phyloP scores from a whole-genome alignment of 2,888 invertebrate species.

The Dynastes maya region DNA sequence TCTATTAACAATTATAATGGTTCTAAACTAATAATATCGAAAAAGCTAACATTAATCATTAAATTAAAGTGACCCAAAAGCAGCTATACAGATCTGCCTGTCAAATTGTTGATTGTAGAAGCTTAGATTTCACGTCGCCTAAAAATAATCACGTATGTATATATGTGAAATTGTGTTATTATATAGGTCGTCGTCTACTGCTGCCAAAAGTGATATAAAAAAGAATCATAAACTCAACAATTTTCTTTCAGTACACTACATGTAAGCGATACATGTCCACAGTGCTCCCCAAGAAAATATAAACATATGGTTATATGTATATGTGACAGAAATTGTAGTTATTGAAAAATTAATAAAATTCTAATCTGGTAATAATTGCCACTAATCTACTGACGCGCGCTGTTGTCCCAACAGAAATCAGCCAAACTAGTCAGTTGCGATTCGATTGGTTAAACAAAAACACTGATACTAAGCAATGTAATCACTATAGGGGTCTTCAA shows the following conservation, averaged over 20 bases:
- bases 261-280: background rate
- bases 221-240: constrained; percentile 6
- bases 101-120: constrained; percentile 15
- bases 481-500: too few species aligned
- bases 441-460: too few species aligned
- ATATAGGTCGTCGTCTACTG: constrained; percentile 36
- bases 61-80: background rate
- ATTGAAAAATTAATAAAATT: too few species aligned
- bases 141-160: constrained; percentile 19
- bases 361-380: too few species aligned
- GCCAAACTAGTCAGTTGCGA: too few species aligned
- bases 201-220: constrained; percentile 31
- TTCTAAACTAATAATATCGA: background rate
- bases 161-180: constrained; percentile 32
- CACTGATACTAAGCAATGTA: too few species aligned
- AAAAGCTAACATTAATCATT: background rate
- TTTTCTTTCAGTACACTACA: background rate
- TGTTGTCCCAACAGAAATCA: too few species aligned
- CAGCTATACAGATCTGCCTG: background rate
- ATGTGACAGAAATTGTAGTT: too few species aligned
- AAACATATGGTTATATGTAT: too few species aligned
- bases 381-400: too few species aligned
- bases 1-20: background rate
- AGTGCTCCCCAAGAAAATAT: too few species aligned
- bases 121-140: constrained; percentile 14